Percentiles rank a stretch among this genome's conserved stretches.
These are phyloP conservation scores for Amniataba percoides DNA, from an alignment of 2,797 vertebrate species.

Conservation along the genomic window DNA sequence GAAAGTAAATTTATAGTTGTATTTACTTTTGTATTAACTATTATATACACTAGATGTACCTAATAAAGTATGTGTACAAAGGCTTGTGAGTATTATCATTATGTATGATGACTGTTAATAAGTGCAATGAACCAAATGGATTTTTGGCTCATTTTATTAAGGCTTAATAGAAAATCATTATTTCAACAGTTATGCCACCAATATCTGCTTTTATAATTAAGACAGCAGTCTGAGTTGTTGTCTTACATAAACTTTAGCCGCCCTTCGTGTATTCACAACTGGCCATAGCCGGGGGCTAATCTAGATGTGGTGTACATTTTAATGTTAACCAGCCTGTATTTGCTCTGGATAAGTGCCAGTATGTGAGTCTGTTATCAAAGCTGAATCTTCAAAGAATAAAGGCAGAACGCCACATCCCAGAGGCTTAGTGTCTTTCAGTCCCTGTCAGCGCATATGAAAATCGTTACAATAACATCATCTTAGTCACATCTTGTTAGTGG, in stretches of 20 bases:
- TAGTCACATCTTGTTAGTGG: constrained; percentile 33
- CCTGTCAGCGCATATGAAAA: constrained; percentile 45
- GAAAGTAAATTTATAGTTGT: background rate
- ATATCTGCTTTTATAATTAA: background rate
- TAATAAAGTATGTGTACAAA: background rate
- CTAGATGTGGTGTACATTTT: constrained; percentile 35
- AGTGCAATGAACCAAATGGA: background rate
- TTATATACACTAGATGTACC: background rate
- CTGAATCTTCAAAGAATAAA: constrained; percentile 59
- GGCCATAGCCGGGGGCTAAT: constrained; percentile 21
- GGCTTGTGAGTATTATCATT: background rate
- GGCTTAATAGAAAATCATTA: background rate
- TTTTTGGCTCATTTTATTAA: background rate
- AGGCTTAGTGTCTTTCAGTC: constrained; percentile 51
- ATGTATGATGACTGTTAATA: background rate
- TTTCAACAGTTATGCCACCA: background rate
- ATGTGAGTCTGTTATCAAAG: constrained; percentile 60
- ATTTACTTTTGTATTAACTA: background rate
- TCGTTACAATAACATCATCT: constrained; percentile 27
- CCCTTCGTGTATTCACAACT: constrained; percentile 9
- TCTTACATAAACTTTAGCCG: constrained; percentile 11
- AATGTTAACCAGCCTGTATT: constrained; percentile 34
- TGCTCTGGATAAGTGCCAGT: constrained; percentile 33
- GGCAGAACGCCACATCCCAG: constrained; percentile 54
- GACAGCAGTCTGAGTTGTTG: background rate